Evolutionary conservation across 2,888 invertebrate species (phyloP), one percentile per base, ranked within the genome.

Genomic region (Melinaea menophilus): DNA sequence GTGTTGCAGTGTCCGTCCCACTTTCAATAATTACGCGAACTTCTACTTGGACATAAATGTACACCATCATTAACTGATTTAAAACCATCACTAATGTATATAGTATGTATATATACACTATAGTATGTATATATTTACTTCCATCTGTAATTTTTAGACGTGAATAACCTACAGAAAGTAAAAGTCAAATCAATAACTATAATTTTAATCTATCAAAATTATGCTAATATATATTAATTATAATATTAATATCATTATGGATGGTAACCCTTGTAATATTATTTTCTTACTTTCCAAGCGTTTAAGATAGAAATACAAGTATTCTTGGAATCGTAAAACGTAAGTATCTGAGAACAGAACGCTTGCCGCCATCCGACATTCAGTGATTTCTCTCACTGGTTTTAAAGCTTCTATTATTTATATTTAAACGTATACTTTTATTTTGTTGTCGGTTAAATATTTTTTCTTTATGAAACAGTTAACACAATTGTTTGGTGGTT

Each of bases 281-380:
- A 59, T 59, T 65, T 35, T 55, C 57, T 60, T 37, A 47, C 55
- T 65, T 65, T 62, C 59, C 34, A 35, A 64, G 37, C 45, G 55
- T 46, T 62, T 55, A 60, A 41, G 41, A 56, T 62, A 55, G 59
- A 62, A 65, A 62, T 56, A 57, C 56, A 45, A 55, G 13, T 57
- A 37, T 65, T 65, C 65, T 46, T 57, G 54, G 62, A 62, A 65
- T 65, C 65, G 59, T 62, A 65, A 65, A 65, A 59, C 57, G 47
- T 62, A 62, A 62, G 56, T 60, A 41, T 57, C 47, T 55, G 22
- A 58, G 54, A 55, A 59, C 59, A 46, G 56, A 62, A 62, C 56
- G 64, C 56, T 61, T 64, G 61, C 64, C 61, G 64, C 46, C 64
- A 41, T 64, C 61, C 61, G 51, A 64, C 56, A 61, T 59, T 56